Base-by-base conservation (phyloP, 53 echinoderm and acorn worm species). In the Pentamera pediparva region DNA sequence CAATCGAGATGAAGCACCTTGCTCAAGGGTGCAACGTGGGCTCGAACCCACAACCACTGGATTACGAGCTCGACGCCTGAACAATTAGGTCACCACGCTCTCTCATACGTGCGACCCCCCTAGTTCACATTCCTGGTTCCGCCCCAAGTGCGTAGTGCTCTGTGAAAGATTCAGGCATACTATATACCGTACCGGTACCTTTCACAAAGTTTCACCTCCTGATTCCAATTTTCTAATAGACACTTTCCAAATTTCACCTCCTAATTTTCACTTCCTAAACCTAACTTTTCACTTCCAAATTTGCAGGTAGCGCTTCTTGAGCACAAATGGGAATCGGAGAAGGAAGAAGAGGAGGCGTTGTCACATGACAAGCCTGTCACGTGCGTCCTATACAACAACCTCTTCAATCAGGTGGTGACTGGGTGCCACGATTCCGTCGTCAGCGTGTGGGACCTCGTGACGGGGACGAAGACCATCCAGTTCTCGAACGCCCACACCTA, bases 391-490 rank as follows among this genome's bases (percentile, higher is more conserved):
- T 94, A 94, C 47, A 94, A 94, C 62, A 82, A 72, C 65, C 85
- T 94, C 28, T 94, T 94, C 67, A 94, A 85, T 35, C 96, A 95
- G 51, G 88, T 92, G 19, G 96, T 95, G 56, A 95, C 91, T 47
- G 76, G 88, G 5, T 95, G 91, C 61, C 87, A 95, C 8, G 91
- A 95, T 63, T 95, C 96, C 9, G 90, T 95, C 8, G 96, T 95
- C 65, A 91, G 96, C 61, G 96, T 95, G 5, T 95, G 96, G 96
- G 96, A 95, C 50, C 72, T 95, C 6, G 85, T 74, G 20, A 88
- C 91, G 6, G 96, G 96, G 11, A 91, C 79, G 10, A 95, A 95
- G 76, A 95, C 96, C 29, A 95, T 95, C 59, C 91, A 91, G 70
- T 95, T 95, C 69, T 89, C 93, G 2, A 92, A 92, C 40, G 92